A percentile compares a stretch with the other conserved stretches of the same genome.
These are phyloP conservation scores for Papilio helenus DNA, from an alignment of 1,140 invertebrate species.

Conservation along the genomic window DNA sequence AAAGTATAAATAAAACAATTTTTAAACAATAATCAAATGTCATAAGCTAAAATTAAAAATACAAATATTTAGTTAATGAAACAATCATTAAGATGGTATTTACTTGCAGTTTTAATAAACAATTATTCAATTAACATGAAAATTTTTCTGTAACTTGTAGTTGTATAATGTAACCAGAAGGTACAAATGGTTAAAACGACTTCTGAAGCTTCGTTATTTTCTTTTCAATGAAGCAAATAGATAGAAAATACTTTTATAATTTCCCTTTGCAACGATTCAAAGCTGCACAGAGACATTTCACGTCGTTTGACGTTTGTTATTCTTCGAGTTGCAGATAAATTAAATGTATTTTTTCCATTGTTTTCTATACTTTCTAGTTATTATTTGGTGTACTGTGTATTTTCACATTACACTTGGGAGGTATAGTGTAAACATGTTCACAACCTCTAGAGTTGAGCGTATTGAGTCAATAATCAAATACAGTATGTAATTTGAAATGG, in stretches of 20 bases:
- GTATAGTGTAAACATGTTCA: neutral
- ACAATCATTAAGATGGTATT: too few relatives aligned
- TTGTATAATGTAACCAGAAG: neutral
- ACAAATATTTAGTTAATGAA: too few relatives aligned
- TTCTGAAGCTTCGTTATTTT: neutral
- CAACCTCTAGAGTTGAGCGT: neutral
- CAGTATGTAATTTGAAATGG: neutral
- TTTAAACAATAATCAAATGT: too few relatives aligned
- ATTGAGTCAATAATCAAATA: neutral
- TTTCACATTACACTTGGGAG: neutral
- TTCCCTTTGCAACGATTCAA: neutral
- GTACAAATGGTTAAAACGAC: neutral
- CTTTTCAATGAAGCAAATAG: neutral
- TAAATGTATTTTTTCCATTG: neutral
- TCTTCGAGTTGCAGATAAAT: neutral
- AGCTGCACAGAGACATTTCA: conserved; percentile 10
- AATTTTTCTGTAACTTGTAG: neutral
- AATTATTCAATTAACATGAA: too few relatives aligned
- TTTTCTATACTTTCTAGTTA: neutral
- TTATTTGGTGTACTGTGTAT: neutral
- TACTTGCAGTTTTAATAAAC: too few relatives aligned
- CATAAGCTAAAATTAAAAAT: too few relatives aligned
- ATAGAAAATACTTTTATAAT: conserved; percentile 5
- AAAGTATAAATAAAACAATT: too few relatives aligned
- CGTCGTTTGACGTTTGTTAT: conserved; percentile 11